Percentiles rank a stretch among this genome's conserved stretches.
Evolutionary conservation across 2,797 vertebrate genomes (phyloP).

Genomic region (Epinephelus awoara): DNA sequence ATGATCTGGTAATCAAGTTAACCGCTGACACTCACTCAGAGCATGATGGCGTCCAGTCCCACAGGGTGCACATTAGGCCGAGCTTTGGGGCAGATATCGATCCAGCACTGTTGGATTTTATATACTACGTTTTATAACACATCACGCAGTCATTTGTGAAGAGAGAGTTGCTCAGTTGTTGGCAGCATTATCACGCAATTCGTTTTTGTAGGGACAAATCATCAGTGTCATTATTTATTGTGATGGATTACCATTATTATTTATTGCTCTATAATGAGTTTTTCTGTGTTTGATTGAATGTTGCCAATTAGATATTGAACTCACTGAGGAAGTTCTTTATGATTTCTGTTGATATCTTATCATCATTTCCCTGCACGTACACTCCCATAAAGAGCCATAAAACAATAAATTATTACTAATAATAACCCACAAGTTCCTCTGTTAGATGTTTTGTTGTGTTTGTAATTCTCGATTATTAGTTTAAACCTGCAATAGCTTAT

Average conservation of each 20-base stretch:
- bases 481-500: neutral
- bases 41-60: slow-evolving; percentile 32
- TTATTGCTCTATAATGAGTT: neutral
- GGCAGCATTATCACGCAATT: neutral
- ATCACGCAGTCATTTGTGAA: slow-evolving; percentile 14
- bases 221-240: neutral
- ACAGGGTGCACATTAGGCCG: slow-evolving; percentile 23
- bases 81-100: slow-evolving; percentile 37
- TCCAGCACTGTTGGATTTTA: slow-evolving; percentile 17
- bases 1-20: slow-evolving; percentile 53
- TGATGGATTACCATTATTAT: neutral
- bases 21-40: slow-evolving; percentile 41
- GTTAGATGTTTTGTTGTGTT: neutral
- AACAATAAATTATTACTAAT: neutral
- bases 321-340: neutral
- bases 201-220: neutral
- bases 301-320: neutral
- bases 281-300: neutral
- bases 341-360: neutral
- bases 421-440: neutral
- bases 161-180: neutral
- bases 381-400: neutral
- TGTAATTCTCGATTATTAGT: neutral
- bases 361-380: neutral
- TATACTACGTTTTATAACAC: slow-evolving; percentile 2